Base-by-base conservation (phyloP, 2,888 invertebrate genomes). In the Stenodema calcarata region DNA sequence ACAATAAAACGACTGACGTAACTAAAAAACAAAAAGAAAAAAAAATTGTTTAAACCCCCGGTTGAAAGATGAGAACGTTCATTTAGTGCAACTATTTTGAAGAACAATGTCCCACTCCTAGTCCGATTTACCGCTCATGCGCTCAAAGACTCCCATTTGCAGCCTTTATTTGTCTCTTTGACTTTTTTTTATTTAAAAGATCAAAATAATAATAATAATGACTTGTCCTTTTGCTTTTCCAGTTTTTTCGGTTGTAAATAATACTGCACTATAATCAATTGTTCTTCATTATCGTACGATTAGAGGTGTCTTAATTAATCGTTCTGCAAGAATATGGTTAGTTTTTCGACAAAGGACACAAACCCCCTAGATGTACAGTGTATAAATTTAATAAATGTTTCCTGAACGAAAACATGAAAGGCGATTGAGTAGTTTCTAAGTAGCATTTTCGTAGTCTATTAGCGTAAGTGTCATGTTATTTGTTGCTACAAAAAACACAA, bases 1-100 rank as follows among this genome's bases (percentile, higher is more conserved):
- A 81, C 87, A 88, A 88, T 87, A 87, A 73, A 75, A 69, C 76
- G 75, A 86, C 84, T 79, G 80, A 84, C 30, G 54, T n/a, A 69
- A 78, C 54, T 83, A 82, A 47, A 7, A n/a, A n/a, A n/a, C n/a
- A n/a, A n/a, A n/a, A n/a, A n/a, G n/a, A n/a, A n/a, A n/a, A n/a
- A 47, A 81, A 73, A 85, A 79, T 50, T 81, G 50, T 70, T 86
- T 80, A 50, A 73, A 35, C 81, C 47, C 47, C 54, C 41, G 35
- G 54, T 79, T 69, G 70, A 79, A 42, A 44, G 62, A 54, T 79
- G 79, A 69, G 23, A 62, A 62, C 62, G 62, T 62, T 62, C 62
- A 23, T 62, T 62, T 54, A 54, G 18, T 27, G 9, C 62, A 18
- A 18, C 62, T 11, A 62, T 23, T 62, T 54, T 54, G 54, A 62